These are phyloP conservation scores for Delichon dasypus DNA, from an alignment of 2,797 vertebrate genomes.

Conservation along the genomic window DNA sequence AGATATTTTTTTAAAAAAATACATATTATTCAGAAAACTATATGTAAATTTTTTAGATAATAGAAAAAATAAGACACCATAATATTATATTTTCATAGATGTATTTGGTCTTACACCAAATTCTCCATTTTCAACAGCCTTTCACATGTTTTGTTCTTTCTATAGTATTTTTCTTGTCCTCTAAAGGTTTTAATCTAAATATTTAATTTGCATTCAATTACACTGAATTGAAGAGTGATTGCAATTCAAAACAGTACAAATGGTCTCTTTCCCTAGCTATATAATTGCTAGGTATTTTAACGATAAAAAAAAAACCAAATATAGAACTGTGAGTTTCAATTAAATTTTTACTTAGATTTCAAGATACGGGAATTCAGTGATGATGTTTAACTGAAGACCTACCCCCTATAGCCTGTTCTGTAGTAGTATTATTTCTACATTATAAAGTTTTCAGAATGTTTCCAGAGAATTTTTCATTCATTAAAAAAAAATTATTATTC, in stretches of 20 bases:
- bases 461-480: background rate
- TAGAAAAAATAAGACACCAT: background rate
- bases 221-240: background rate
- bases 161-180: background rate
- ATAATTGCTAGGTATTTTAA: background rate
- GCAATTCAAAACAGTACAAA: background rate
- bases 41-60: background rate
- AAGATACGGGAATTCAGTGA: background rate
- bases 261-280: background rate
- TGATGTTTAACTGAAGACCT: background rate
- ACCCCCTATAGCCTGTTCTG: background rate
- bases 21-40: background rate
- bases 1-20: background rate
- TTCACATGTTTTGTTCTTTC: background rate
- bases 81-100: background rate
- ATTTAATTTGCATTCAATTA: background rate
- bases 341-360: background rate
- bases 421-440: background rate
- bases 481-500: background rate
- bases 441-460: background rate
- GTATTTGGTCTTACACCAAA: background rate
- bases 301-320: background rate
- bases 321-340: background rate
- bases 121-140: background rate
- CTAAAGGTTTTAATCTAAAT: background rate